Evolutionary conservation across 1,140 invertebrate genomes (phyloP).

Genomic region (Phthorimaea operculella): DNA sequence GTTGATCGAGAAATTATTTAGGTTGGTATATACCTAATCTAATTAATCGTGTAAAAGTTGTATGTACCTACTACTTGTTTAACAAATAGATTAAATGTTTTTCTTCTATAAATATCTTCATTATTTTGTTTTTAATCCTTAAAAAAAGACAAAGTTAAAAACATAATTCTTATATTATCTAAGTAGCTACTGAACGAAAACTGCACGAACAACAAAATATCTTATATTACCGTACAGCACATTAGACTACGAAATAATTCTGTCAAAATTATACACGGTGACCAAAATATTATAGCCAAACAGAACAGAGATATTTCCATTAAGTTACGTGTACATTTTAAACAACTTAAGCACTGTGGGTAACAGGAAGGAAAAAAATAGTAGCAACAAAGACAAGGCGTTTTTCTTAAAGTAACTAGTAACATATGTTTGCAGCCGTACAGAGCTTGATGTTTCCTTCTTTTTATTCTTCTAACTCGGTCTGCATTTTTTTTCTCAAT

Average conservation of each 20-base stretch:
- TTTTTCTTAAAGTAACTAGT: constrained; percentile 35
- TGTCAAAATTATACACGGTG: constrained; percentile 35
- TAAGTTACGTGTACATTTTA: background rate
- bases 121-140: too few relatives aligned
- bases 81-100: too few relatives aligned
- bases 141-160: too few relatives aligned
- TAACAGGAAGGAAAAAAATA: constrained; percentile 38
- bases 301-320: background rate
- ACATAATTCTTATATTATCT: too few relatives aligned
- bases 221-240: constrained; percentile 23
- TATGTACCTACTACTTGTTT: too few relatives aligned
- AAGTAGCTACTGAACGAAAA: too few relatives aligned
- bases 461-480: constrained; percentile 28
- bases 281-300: constrained; percentile 35
- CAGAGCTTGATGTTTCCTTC: constrained; percentile 25
- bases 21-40: too few relatives aligned
- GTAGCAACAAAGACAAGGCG: constrained; percentile 41
- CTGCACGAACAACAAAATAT: too few relatives aligned
- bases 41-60: too few relatives aligned
- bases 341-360: constrained; percentile 29
- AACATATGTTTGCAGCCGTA: constrained; percentile 32
- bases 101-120: too few relatives aligned
- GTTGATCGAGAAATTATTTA: too few relatives aligned
- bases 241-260: constrained; percentile 30
- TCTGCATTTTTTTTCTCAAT: constrained; percentile 20